These are phyloP conservation scores for Sarcophilus harrisii DNA, from an alignment of 2,797 vertebrate species.

Conservation along the genomic window DNA sequence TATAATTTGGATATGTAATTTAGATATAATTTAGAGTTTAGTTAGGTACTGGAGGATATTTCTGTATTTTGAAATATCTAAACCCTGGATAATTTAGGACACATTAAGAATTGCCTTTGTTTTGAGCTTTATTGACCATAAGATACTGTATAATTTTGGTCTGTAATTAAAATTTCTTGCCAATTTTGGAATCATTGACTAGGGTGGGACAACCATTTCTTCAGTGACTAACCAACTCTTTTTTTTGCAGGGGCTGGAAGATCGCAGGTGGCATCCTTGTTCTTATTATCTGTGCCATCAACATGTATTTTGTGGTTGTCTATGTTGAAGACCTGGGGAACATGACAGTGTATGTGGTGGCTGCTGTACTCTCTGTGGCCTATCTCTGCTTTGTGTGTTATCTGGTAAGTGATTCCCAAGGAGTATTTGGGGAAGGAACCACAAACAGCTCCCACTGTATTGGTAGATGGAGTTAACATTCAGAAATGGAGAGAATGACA, in stretches of 20 bases:
- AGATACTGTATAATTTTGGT: background rate
- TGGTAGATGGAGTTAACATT: background rate
- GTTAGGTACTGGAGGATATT: constrained; percentile 16
- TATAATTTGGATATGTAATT: too few species aligned
- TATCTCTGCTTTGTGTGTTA: constrained; percentile 94
- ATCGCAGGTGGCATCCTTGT: constrained; percentile 89
- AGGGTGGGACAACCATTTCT: background rate
- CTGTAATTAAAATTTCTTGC: background rate
- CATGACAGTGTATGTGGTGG: constrained; percentile 87
- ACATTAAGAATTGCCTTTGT: background rate
- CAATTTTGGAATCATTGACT: background rate
- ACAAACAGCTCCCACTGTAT: too few species aligned
- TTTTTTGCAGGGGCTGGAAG: constrained; percentile 89
- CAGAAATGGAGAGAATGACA: background rate
- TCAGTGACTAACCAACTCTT: background rate
- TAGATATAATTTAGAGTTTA: background rate
- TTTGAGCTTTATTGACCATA: background rate
- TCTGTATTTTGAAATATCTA: background rate
- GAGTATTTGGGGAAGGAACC: background rate
- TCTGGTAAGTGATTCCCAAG: constrained; percentile 88
- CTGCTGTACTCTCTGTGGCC: constrained; percentile 87
- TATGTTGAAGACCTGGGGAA: constrained; percentile 90
- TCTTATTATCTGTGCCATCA: constrained; percentile 92
- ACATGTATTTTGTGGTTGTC: constrained; percentile 94
- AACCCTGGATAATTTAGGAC: background rate